phyloP scores from a whole-genome alignment of 2,113 vertebrate species.

The Oceanodroma tethys region DNA sequence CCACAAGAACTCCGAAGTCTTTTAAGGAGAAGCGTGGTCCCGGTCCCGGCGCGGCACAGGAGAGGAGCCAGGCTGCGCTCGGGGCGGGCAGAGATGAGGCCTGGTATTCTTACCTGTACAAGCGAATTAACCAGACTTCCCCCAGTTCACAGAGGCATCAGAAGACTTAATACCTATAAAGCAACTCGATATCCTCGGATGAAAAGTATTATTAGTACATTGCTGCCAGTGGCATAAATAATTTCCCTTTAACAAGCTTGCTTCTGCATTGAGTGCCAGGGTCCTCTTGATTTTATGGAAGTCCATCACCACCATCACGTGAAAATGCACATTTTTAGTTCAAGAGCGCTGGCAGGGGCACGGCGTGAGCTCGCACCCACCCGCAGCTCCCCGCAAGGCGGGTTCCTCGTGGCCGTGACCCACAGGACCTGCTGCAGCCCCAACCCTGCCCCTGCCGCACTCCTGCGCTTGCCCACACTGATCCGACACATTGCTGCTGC shows the following conservation, averaged over 20 bases:
- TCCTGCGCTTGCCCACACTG: neutral
- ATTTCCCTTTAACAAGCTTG: neutral
- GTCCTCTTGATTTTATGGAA: neutral
- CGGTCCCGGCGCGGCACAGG: fast-evolving
- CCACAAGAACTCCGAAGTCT: neutral
- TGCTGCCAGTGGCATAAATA: neutral
- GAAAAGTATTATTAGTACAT: neutral
- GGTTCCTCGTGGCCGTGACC: neutral
- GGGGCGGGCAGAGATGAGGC: fast-evolving
- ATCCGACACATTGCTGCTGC: neutral
- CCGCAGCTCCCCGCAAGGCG: fast-evolving
- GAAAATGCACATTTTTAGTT: neutral
- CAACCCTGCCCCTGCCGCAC: neutral
- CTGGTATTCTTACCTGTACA: neutral
- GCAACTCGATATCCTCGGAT: fast-evolving
- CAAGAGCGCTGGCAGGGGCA: neutral
- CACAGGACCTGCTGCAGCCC: neutral
- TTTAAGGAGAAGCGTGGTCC: neutral
- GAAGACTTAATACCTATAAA: neutral
- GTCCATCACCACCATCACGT: neutral
- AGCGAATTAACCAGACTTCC: fast-evolving
- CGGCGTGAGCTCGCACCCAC: fast-evolving
- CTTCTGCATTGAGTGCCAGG: neutral
- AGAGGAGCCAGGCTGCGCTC: neutral
- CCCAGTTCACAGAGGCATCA: neutral